Percentiles rank a stretch among this genome's conserved stretches.
These are phyloP conservation scores for Pluvianellus socialis DNA, from an alignment of 2,113 vertebrate genomes.

Conservation along the genomic window DNA sequence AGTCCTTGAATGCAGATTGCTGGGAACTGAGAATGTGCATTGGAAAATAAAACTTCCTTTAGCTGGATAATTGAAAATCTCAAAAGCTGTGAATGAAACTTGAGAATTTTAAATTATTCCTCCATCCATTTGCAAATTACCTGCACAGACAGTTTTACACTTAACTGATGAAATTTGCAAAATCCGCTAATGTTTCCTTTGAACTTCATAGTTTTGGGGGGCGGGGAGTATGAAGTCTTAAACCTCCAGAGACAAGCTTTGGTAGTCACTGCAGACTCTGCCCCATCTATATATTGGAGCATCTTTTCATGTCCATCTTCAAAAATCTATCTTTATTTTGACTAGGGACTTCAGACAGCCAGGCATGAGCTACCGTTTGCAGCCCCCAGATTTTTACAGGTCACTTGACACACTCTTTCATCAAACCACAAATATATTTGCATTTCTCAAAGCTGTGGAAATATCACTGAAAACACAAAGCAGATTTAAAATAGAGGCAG, in stretches of 20 bases:
- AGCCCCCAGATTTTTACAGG: not conserved
- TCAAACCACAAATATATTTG: not conserved
- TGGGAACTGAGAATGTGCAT: not conserved
- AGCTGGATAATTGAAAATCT: not conserved
- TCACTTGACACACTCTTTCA: not conserved
- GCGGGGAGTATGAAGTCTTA: not conserved
- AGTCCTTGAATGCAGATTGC: not conserved
- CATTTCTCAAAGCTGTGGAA: slow-evolving; percentile 21
- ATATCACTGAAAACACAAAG: slow-evolving; percentile 9
- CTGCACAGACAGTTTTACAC: not conserved
- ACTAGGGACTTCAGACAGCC: not conserved
- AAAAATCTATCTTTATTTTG: not conserved
- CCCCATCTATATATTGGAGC: not conserved
- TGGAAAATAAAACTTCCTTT: slow-evolving; percentile 9
- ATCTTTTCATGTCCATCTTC: not conserved
- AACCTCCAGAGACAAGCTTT: not conserved
- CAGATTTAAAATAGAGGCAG: slow-evolving; percentile 1
- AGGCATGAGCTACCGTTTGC: not conserved
- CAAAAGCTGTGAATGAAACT: not conserved
- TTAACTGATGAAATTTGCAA: not conserved
- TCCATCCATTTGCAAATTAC: not conserved
- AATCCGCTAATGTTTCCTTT: not conserved
- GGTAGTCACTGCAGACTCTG: not conserved
- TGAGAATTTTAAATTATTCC: not conserved
- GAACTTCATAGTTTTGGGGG: not conserved